A percentile compares a stretch with the other conserved stretches of the same genome.
Evolutionary conservation across 1,140 invertebrate species (phyloP).

Genomic region (Leptonema lineaticorne): DNA sequence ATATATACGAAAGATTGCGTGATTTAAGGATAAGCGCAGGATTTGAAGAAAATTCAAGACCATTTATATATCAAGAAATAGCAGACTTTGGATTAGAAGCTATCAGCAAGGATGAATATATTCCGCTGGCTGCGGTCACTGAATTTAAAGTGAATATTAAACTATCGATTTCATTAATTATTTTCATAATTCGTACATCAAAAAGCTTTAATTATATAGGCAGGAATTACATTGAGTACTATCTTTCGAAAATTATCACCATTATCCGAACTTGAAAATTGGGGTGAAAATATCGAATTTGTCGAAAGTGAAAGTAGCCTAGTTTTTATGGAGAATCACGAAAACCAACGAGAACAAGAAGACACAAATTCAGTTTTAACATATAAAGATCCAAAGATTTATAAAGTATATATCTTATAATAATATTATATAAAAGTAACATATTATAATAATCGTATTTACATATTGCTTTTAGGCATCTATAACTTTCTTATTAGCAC

Average conservation of each 20-base stretch:
- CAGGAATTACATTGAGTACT: constrained; percentile 54
- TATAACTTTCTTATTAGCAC: constrained; percentile 75
- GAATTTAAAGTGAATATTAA: constrained; percentile 61
- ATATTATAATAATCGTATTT: too few relatives aligned
- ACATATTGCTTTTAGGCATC: constrained; percentile 59
- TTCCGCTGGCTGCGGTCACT: constrained; percentile 66
- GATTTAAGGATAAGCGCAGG: constrained; percentile 62
- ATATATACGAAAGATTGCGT: constrained; percentile 62
- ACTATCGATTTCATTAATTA: background rate
- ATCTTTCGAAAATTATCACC: constrained; percentile 49
- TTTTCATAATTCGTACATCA: background rate
- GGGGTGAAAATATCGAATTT: constrained; percentile 61
- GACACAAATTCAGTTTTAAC: constrained; percentile 60
- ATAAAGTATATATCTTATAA: constrained; percentile 57
- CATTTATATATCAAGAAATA: constrained; percentile 79
- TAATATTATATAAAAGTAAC: constrained; percentile 31
- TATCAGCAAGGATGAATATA: constrained; percentile 66
- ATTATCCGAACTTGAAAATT: constrained; percentile 54
- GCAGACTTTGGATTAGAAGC: constrained; percentile 75
- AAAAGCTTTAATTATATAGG: constrained; percentile 9
- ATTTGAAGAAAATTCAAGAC: constrained; percentile 59
- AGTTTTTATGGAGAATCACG: constrained; percentile 67
- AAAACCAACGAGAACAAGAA: constrained; percentile 61
- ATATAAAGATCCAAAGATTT: constrained; percentile 59
- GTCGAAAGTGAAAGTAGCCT: constrained; percentile 57